Percentiles rank a stretch among this genome's conserved stretches.
Conservation (phyloP, 2,797 vertebrate genomes). For the Sarcoramphus papa region DNA sequence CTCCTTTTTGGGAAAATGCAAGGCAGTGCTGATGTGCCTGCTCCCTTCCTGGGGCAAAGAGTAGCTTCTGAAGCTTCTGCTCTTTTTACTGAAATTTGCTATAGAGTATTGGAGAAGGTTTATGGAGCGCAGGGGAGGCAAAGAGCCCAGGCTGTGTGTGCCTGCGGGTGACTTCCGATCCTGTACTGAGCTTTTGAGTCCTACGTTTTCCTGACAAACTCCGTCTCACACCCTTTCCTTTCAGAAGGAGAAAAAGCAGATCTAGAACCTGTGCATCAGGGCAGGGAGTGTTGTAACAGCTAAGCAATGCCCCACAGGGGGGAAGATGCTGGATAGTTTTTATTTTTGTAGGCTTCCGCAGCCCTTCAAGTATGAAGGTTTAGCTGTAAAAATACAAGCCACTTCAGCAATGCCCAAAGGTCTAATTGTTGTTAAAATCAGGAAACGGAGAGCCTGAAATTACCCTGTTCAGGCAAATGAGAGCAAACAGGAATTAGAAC, state of each 20-base stretch:
- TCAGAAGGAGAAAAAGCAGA: neutral
- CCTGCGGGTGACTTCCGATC: neutral
- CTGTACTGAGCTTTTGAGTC: neutral
- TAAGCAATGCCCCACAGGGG: neutral
- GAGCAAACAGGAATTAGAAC: constrained; percentile 39
- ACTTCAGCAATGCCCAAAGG: constrained; percentile 23
- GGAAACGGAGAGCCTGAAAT: constrained; percentile 29
- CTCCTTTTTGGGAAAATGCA: neutral
- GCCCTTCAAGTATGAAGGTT: neutral
- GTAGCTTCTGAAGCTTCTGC: neutral
- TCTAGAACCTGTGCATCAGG: neutral
- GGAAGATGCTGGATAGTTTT: neutral
- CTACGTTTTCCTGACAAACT: neutral
- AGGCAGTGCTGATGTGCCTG: neutral
- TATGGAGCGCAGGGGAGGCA: neutral
- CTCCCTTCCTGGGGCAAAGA: neutral
- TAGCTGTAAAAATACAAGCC: constrained; percentile 1
- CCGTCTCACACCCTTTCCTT: neutral
- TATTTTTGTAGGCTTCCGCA: neutral
- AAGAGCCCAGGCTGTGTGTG: rapidly evolving
- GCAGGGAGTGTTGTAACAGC: neutral
- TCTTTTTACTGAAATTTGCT: neutral
- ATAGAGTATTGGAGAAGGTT: neutral
- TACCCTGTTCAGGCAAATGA: constrained; percentile 40
- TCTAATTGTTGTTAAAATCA: constrained; percentile 46